Evolutionary conservation across 2,113 vertebrate species (phyloP).

Genomic region (Centropus unirufus): DNA sequence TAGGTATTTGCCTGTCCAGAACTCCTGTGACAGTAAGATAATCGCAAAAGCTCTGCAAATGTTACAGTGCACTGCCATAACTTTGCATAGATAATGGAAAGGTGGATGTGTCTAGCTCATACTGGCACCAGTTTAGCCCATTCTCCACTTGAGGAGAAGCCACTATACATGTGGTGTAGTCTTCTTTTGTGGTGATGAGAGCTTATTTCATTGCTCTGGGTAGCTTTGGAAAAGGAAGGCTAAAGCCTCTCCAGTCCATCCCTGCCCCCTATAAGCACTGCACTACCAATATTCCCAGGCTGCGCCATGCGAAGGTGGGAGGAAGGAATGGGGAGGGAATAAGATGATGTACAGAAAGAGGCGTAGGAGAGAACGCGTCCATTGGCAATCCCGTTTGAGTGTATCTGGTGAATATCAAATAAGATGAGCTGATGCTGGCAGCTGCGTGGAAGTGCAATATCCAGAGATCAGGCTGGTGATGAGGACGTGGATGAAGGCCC

Average conservation of each 20-base stretch:
- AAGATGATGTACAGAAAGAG: neutral
- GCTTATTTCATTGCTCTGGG: neutral
- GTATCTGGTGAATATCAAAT: neutral
- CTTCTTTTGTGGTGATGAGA: neutral
- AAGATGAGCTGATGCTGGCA: neutral
- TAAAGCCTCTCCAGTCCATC: neutral
- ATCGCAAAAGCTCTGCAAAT: neutral
- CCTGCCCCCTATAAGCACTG: neutral
- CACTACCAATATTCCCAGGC: neutral
- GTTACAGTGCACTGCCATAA: neutral
- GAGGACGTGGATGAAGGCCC: neutral
- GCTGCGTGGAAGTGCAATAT: accelerated
- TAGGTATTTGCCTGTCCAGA: neutral
- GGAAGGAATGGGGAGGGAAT: neutral
- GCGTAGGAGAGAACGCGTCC: neutral
- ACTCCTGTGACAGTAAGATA: neutral
- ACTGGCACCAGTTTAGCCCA: neutral
- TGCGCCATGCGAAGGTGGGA: neutral
- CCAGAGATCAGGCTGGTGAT: neutral
- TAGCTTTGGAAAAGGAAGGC: neutral
- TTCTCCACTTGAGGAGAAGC: neutral
- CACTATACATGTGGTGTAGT: neutral
- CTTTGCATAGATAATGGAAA: neutral
- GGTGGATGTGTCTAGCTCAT: neutral
- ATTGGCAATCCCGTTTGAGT: neutral